Conservation (phyloP, 2,888 invertebrate species). For the Eulithis testata region DNA sequence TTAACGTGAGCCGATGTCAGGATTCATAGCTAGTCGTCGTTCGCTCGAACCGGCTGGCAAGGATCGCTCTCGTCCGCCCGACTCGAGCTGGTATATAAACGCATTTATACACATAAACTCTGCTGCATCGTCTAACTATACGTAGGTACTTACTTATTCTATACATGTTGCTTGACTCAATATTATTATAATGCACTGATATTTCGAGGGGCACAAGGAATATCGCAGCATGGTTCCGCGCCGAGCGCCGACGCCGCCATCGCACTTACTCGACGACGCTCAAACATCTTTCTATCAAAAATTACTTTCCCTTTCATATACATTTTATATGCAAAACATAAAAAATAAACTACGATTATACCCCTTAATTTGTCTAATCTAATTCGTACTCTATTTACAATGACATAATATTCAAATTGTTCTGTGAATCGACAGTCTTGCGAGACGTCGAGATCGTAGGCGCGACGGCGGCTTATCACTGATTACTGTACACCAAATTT, state of each 20-base stretch:
- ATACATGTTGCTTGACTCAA: conserved; percentile 71
- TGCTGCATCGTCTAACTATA: conserved; percentile 71
- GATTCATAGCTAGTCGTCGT: conserved; percentile 85
- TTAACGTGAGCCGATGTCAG: conserved; percentile 85
- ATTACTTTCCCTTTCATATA: conserved; percentile 57
- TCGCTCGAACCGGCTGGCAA: conserved; percentile 80
- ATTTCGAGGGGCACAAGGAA: conserved; percentile 81
- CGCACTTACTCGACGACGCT: conserved; percentile 54
- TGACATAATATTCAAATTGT: conserved; percentile 78
- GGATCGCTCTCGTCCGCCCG: conserved; percentile 61
- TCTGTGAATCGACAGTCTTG: conserved; percentile 74
- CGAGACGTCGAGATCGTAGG: conserved; percentile 56
- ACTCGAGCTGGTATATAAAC: conserved; percentile 79
- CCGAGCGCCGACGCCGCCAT: conserved; percentile 54
- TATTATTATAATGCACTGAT: conserved; percentile 76
- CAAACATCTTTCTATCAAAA: conserved; percentile 43
- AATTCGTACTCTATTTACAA: conserved; percentile 82
- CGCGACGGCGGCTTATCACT: conserved; percentile 64
- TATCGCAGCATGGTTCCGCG: conserved; percentile 80
- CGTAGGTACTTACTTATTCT: conserved; percentile 20
- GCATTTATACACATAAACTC: conserved; percentile 79
- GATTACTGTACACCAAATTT: conserved; percentile 79
- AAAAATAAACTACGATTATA: conserved; percentile 77
- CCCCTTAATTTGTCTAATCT: conserved; percentile 76
- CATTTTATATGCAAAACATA: conserved; percentile 65